Evolutionary conservation across 2,888 invertebrate species (phyloP), one percentile per base, ranked within the genome.

Genomic region (Drymonia ruficornis): DNA sequence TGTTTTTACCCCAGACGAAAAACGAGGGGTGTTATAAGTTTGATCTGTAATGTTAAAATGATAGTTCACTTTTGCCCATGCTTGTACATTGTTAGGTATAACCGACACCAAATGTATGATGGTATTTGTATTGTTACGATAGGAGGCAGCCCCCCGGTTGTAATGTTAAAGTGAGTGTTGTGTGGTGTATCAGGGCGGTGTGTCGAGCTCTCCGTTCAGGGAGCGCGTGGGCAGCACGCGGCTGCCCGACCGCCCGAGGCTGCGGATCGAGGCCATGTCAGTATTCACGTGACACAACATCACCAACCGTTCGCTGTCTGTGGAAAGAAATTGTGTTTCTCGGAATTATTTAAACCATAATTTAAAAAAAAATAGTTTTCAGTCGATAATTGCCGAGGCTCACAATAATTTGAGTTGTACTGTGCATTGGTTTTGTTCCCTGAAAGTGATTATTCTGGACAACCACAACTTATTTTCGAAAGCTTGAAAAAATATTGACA

Each of bases 181-280:
- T 86, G 87, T 85, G 84, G 71, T 86, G 77, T 85, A 79, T 73
- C 86, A 93, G 90, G 88, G 93, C 87, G 94, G 94, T 74, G 93
- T 93, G 68, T 93, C 93, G 73, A 96, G 95, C 91, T 97, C 97
- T 72, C 97, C 97, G 75, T 97, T 97, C 94, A 94, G 98, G 82
- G 98, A 98, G 91, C 95, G 98, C 64, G 94, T 97, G 67, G 97
- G 97, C 84, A 97, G 97, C 93, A 97, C 97, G 84, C 95, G 97
- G 59, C 93, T 97, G 78, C 96, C 96, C 68, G 97, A 98, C 86
- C 94, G 97, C 84, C 97, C 97, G 89, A 96, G 97, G 95, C 96
- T 97, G 89, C 96, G 97, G 96, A 96, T 94, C 89, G 95, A 94
- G 84, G 86, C 91, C 78, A 88, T 93, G 93, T 92, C 91, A 93